phyloP scores from a whole-genome alignment of 2,113 vertebrate species.

The Pterocles burchelli region DNA sequence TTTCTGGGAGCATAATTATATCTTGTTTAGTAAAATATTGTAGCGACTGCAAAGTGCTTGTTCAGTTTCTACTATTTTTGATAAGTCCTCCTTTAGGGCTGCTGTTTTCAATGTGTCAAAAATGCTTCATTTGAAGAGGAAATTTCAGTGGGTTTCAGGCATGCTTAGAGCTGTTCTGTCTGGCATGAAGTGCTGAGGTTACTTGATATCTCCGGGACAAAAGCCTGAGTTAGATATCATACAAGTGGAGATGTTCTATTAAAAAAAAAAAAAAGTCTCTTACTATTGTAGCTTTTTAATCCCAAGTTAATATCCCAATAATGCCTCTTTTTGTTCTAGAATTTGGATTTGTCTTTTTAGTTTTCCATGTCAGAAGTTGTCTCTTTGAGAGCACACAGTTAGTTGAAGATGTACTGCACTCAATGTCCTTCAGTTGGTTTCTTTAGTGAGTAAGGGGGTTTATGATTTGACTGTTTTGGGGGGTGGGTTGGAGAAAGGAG shows the following conservation, averaged over 20 bases:
- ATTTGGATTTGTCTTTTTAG: background rate
- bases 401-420: background rate
- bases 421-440: background rate
- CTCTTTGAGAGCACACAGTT: background rate
- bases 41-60: background rate
- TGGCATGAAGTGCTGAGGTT: background rate
- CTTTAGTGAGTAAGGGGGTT: background rate
- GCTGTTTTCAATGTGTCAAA: background rate
- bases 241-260: background rate
- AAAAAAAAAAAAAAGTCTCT: background rate
- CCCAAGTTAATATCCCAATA: background rate
- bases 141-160: background rate
- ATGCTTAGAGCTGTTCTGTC: background rate
- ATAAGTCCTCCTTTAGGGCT: background rate
- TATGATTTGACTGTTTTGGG: background rate
- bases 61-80: background rate
- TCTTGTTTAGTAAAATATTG: background rate
- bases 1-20: background rate
- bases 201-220: background rate
- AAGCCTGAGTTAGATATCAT: background rate
- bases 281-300: background rate
- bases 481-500: background rate
- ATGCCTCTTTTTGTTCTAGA: background rate
- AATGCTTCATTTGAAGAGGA: background rate
- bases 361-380: background rate